Evolutionary conservation across 2,888 invertebrate species (phyloP).

Genomic region (Campaea margaritaria): DNA sequence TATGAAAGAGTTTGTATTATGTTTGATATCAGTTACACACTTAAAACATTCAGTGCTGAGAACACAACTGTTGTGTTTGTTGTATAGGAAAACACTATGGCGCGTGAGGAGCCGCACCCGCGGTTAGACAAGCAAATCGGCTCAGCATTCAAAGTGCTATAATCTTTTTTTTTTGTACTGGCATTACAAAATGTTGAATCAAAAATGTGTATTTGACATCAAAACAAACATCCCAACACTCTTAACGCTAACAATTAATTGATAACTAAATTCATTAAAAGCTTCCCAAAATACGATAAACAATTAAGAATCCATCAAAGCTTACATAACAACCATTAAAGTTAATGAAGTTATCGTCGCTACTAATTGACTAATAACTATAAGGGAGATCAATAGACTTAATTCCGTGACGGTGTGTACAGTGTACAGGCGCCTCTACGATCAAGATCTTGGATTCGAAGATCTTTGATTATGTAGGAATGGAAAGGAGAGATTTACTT

Average conservation of each 20-base stretch:
- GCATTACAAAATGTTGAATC: not conserved
- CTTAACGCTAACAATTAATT: not conserved
- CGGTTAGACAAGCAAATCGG: no score
- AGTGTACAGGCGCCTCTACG: conserved; percentile 1
- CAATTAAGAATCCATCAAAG: conserved; percentile 21
- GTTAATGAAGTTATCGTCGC: conserved; percentile 26
- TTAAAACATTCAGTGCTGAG: no score
- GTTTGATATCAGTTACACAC: no score
- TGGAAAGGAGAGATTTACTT: not conserved
- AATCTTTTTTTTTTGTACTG: no score
- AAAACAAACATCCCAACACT: not conserved
- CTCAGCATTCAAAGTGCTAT: no score
- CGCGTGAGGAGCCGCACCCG: no score
- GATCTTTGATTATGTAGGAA: not conserved
- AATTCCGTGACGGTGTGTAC: conserved; percentile 6
- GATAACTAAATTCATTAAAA: conserved; percentile 7
- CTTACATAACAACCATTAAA: conserved; percentile 13
- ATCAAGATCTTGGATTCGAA: conserved; percentile 4
- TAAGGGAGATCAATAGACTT: conserved; percentile 24
- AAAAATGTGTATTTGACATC: not conserved
- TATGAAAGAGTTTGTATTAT: no score
- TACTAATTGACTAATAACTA: conserved; percentile 29
- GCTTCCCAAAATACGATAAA: conserved; percentile 9
- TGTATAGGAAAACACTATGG: no score
- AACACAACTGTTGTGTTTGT: no score